Evolutionary conservation across 2,797 vertebrate genomes (phyloP).

Genomic region (Mormyrops attenuatus): DNA sequence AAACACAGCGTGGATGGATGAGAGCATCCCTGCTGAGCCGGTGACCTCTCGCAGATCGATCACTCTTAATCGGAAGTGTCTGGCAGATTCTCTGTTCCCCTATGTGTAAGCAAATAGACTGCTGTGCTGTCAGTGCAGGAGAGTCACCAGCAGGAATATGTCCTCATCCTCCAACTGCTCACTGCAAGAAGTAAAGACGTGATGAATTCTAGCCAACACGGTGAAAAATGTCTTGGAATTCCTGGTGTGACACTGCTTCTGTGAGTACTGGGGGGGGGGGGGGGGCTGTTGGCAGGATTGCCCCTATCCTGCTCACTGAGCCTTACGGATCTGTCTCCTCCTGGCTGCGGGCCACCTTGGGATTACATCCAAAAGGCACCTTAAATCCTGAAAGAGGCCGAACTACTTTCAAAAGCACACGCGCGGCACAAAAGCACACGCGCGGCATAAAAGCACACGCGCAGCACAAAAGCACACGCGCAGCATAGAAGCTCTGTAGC

Average conservation of each 20-base stretch:
- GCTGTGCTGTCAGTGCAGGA: neutral
- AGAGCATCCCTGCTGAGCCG: neutral
- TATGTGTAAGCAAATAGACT: neutral
- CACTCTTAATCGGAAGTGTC: neutral
- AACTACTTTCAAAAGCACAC: neutral
- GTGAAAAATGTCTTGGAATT: constrained; percentile 5
- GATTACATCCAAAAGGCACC: neutral
- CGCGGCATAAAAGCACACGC: neutral
- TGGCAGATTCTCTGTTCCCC: neutral
- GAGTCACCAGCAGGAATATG: neutral
- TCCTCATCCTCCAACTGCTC: neutral
- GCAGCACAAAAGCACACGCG: neutral
- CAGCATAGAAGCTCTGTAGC: neutral
- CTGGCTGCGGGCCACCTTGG: neutral
- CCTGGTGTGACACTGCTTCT: neutral
- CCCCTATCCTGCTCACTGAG: neutral
- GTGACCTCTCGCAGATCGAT: neutral
- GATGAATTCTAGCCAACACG: neutral
- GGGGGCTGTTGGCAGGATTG: neutral
- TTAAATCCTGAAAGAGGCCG: neutral
- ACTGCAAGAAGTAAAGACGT: neutral
- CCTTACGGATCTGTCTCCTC: neutral
- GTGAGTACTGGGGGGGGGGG: neutral
- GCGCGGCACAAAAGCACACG: neutral
- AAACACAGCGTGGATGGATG: neutral